Conservation (phyloP, 2,888 invertebrate genomes). For the Phorcus lineatus region DNA sequence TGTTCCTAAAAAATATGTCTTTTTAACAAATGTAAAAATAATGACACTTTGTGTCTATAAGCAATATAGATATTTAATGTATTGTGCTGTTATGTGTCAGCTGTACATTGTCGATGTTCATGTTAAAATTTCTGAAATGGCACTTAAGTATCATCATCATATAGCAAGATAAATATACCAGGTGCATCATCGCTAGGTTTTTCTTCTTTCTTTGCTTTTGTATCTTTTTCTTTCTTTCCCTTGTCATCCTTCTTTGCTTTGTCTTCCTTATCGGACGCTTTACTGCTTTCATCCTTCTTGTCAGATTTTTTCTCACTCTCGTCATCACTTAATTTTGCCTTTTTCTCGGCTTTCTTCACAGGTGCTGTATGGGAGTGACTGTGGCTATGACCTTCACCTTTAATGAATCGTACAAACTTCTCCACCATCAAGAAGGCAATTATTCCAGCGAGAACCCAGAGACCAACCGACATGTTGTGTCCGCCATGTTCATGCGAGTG, state of each 20-base stretch:
- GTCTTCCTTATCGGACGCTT: conserved; percentile 18
- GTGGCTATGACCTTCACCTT: conserved; percentile 86
- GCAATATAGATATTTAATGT: no score
- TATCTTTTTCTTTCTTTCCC: conserved; percentile 46
- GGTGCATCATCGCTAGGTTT: not conserved
- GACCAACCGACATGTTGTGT: conserved; percentile 92
- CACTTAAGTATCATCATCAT: no score
- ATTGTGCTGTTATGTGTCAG: no score
- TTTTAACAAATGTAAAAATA: no score
- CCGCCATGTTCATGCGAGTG: conserved; percentile 43
- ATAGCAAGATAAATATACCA: not conserved
- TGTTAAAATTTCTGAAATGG: no score
- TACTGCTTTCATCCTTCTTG: conserved; percentile 12
- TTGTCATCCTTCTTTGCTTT: conserved; percentile 35
- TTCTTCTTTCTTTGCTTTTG: conserved; percentile 40
- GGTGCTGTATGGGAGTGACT: conserved; percentile 61
- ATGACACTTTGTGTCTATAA: no score
- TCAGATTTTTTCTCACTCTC: conserved; percentile 38
- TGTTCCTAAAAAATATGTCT: no score
- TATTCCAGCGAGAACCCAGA: conserved; percentile 95
- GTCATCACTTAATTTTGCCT: conserved; percentile 41
- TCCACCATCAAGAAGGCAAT: conserved; percentile 94
- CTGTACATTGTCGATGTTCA: no score
- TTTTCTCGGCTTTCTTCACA: conserved; percentile 33
- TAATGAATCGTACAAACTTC: conserved; percentile 85